Evolutionary conservation across 1,140 invertebrate species (phyloP).

Genomic region (Piezodorus guildinii): DNA sequence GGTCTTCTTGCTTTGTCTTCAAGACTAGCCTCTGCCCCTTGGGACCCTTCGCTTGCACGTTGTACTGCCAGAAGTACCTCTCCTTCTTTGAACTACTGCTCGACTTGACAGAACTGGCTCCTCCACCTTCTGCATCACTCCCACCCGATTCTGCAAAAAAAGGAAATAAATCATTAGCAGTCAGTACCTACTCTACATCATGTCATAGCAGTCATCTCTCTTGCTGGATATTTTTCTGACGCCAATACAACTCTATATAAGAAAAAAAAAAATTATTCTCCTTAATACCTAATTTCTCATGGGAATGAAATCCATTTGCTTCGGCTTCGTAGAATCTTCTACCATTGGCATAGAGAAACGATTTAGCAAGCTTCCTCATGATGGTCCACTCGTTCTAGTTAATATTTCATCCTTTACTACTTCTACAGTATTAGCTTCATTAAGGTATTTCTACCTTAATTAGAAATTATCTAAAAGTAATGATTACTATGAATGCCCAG

Average conservation of each 20-base stretch:
- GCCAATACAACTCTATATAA: too few relatives aligned
- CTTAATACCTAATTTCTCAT: background rate
- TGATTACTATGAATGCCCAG: constrained; percentile 1
- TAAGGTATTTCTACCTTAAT: background rate
- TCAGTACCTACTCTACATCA: too few relatives aligned
- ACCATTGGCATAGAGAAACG: background rate
- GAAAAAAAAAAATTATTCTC: too few relatives aligned
- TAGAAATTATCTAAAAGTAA: constrained; percentile 11
- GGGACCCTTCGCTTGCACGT: constrained; percentile 95
- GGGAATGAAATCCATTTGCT: background rate
- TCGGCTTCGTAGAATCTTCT: background rate
- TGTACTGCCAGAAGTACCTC: constrained; percentile 96
- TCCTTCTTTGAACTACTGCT: constrained; percentile 54
- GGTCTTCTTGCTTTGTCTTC: constrained; percentile 74
- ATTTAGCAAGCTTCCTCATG: constrained; percentile 2
- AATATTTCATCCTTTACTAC: too few relatives aligned
- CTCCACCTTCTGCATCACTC: constrained; percentile 50
- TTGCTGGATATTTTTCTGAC: too few relatives aligned
- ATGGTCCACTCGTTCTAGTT: too few relatives aligned
- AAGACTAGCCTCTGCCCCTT: constrained; percentile 80
- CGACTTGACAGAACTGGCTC: constrained; percentile 30
- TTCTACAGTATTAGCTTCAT: background rate
- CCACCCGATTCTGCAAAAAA: constrained; percentile 18
- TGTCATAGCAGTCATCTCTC: too few relatives aligned
- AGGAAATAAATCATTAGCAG: background rate